A percentile compares a stretch with the other conserved stretches of the same genome.
Conservation (phyloP, 1,140 invertebrate genomes). For the Pararge aegeria region DNA sequence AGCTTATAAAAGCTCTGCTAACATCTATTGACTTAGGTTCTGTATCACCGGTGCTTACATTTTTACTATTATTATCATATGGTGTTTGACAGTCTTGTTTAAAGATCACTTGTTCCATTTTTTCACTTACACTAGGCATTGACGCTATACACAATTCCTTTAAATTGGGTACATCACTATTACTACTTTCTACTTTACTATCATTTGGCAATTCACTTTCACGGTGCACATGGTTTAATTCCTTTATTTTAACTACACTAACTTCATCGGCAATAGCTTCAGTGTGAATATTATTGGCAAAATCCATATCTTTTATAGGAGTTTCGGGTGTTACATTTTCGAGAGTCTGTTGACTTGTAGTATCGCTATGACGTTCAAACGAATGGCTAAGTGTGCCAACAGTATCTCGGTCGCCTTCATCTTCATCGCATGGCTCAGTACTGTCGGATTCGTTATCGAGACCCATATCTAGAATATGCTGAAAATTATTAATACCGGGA, state of each 20-base stretch:
- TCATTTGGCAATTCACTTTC: slow-evolving; percentile 66
- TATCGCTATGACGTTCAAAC: slow-evolving; percentile 69
- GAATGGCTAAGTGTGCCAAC: slow-evolving; percentile 71
- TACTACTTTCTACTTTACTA: slow-evolving; percentile 55
- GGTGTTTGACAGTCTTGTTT: slow-evolving; percentile 67
- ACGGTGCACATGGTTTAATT: slow-evolving; percentile 32
- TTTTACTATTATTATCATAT: slow-evolving; percentile 64
- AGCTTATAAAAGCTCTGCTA: slow-evolving; percentile 25
- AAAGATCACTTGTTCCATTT: slow-evolving; percentile 51
- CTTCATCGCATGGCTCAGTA: slow-evolving; percentile 44
- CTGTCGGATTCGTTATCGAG: slow-evolving; percentile 42
- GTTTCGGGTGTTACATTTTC: slow-evolving; percentile 71
- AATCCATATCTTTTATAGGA: slow-evolving; percentile 59
- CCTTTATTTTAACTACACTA: slow-evolving; percentile 33
- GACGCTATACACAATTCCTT: slow-evolving; percentile 67
- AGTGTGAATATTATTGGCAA: slow-evolving; percentile 31
- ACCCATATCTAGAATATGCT: slow-evolving; percentile 63
- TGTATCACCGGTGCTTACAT: slow-evolving; percentile 54
- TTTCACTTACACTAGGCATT: slow-evolving; percentile 69
- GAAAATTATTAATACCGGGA: slow-evolving; percentile 69
- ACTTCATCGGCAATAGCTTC: slow-evolving; percentile 26
- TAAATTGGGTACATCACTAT: slow-evolving; percentile 61
- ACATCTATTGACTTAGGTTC: slow-evolving; percentile 71
- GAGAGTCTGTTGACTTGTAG: slow-evolving; percentile 62
- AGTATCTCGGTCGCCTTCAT: slow-evolving; percentile 64